A percentile compares a stretch with the other conserved stretches of the same genome.
phyloP scores from a whole-genome alignment of 2,888 invertebrate species.

The Temnothorax ravouxi region DNA sequence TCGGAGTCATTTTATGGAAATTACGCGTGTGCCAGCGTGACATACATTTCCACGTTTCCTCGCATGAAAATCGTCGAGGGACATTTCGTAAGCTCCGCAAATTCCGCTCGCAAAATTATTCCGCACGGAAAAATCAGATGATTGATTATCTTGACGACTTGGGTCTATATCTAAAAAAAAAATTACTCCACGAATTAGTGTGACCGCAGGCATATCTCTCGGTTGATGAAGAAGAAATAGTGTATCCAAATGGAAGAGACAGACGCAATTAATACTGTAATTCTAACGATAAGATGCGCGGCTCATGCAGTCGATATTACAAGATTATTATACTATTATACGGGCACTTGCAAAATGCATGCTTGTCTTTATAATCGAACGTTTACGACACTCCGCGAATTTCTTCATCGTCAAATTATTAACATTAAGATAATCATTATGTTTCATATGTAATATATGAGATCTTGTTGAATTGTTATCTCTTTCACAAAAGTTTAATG shows the following conservation, averaged over 20 bases:
- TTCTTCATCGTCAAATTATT: slow-evolving; percentile 13
- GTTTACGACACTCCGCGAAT: slow-evolving; percentile 7
- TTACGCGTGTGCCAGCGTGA: background rate
- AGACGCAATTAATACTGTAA: slow-evolving; percentile 3
- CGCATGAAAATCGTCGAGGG: background rate
- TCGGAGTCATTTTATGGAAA: slow-evolving; percentile 38
- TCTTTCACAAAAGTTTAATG: background rate
- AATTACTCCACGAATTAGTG: background rate
- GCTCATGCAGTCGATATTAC: background rate
- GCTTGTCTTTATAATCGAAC: slow-evolving; percentile 26
- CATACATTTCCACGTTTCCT: slow-evolving; percentile 3
- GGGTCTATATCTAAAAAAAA: background rate
- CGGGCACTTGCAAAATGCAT: background rate
- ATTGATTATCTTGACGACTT: background rate
- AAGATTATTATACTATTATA: slow-evolving; percentile 1
- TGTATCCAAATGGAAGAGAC: background rate
- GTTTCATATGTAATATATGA: background rate
- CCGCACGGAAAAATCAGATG: background rate
- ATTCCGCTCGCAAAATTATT: background rate
- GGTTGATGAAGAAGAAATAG: background rate
- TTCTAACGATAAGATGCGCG: slow-evolving; percentile 7
- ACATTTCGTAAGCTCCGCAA: background rate
- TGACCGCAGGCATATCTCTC: background rate
- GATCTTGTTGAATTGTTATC: slow-evolving; percentile 4
- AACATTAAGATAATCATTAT: slow-evolving; percentile 15